Evolutionary conservation across 1,140 invertebrate species (phyloP), one percentile per base, ranked within the genome.

Genomic region (Musca vetustissima): DNA sequence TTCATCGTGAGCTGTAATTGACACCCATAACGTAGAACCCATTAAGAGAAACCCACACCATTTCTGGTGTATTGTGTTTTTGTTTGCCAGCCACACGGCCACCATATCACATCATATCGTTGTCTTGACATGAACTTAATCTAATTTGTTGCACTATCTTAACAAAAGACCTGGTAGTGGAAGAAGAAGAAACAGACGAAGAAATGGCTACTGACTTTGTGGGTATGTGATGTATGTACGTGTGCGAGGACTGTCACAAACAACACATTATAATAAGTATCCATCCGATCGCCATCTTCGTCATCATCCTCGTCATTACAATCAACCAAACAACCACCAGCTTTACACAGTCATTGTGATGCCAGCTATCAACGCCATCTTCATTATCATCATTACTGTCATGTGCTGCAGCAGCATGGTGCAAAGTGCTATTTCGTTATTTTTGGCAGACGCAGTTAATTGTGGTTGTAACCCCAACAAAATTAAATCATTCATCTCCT

Each of bases 111-210:
- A 43, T 43, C 28, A 36, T 19, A 61, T 4, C 57, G 36, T 36
- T 55, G 17, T 19, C 28, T 36, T 61, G 28, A 43, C 36, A 43
- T 61, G 28, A 36, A 61, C 36, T 59, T 61, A 61, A 61, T 61
- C 57, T 61, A 61, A 61, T 61, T 61, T 61, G 57, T 61, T 61
- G 57, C 57, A 61, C 57, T 61, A 61, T 61, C 25, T 61, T 61
- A 61, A 61, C 57, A 61, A 43, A 43, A 43, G 36, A 9, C 6
- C 36, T 43, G 36, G 36, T 3, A 36, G 21, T 4, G 21, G 21
- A 6, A 21, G 21, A 21, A 52, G 4, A 61, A 17, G n/a, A 61
- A 61, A n/a, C n/a, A n/a, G n/a, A n/a, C n/a, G 36, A 43, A 43
- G 36, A 43, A 43, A 43, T 43, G 36, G 36, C 36, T 43, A 43